Conservation (phyloP, 2,797 vertebrate species). For the Cirrhinus mrigala region DNA sequence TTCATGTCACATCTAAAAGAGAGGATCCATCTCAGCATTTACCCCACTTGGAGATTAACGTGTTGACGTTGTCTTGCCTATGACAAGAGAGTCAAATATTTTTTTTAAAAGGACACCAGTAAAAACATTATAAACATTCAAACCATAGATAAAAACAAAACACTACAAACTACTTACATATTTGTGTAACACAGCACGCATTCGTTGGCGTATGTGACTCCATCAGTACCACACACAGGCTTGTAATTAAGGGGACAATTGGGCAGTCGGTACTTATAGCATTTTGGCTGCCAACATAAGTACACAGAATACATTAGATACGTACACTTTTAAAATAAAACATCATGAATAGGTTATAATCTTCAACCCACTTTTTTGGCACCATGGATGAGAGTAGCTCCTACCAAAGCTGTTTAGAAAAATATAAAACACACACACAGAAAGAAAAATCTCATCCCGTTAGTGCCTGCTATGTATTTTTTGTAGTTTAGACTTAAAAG, state of each 20-base stretch:
- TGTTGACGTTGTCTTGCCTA: slow-evolving; percentile 13
- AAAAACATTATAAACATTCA: background rate
- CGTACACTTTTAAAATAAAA: background rate
- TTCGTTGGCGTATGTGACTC: slow-evolving; percentile 54
- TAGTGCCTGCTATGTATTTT: too few relatives aligned
- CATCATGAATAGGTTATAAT: background rate
- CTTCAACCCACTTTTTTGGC: slow-evolving; percentile 19
- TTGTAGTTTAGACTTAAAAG: background rate
- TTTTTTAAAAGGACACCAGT: background rate
- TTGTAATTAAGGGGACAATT: slow-evolving; percentile 51
- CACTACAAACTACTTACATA: slow-evolving; percentile 33
- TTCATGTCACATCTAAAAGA: background rate
- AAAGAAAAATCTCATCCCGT: background rate
- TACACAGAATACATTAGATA: background rate
- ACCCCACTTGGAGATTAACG: background rate
- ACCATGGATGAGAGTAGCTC: background rate
- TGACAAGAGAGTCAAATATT: background rate
- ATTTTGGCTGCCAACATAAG: slow-evolving; percentile 50
- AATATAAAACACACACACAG: background rate
- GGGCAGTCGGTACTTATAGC: slow-evolving; percentile 20
- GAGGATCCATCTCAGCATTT: slow-evolving; percentile 8
- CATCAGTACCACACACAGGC: slow-evolving; percentile 62
- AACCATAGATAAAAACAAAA: background rate
- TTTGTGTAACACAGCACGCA: slow-evolving; percentile 59
- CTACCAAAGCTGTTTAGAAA: background rate